These are phyloP conservation scores for Drosophila anomalata DNA, from an alignment of 2,888 invertebrate genomes.

Conservation along the genomic window DNA sequence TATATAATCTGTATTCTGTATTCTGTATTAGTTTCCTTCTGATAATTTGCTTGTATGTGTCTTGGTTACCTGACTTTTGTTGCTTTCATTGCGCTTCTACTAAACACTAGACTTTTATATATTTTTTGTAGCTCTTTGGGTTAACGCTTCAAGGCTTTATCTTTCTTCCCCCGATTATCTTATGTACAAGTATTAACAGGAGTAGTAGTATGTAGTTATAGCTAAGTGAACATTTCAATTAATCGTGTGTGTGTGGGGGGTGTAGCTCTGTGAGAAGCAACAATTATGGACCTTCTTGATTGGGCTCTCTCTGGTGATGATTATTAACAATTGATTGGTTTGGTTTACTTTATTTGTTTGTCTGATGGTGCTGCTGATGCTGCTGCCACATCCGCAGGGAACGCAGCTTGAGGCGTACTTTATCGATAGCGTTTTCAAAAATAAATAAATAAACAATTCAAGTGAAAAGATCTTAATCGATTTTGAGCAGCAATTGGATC, in stretches of 20 bases:
- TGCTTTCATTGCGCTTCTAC: conserved; percentile 54
- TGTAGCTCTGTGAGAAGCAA: neutral
- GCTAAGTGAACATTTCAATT: conserved; percentile 62
- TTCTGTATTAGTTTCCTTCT: conserved; percentile 44
- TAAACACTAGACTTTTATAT: conserved; percentile 40
- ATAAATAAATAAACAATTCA: conserved; percentile 36
- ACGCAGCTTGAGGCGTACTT: conserved; percentile 78
- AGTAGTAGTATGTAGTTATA: conserved; percentile 22
- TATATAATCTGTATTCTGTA: conserved; percentile 49
- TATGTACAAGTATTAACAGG: conserved; percentile 72
- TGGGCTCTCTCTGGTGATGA: conserved; percentile 38
- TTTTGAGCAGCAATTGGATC: conserved; percentile 48
- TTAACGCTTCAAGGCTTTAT: conserved; percentile 48
- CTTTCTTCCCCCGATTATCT: conserved; percentile 19
- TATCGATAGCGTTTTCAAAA: conserved; percentile 18
- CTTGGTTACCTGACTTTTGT: conserved; percentile 65
- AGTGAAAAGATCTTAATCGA: conserved; percentile 21
- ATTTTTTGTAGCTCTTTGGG: conserved; percentile 61
- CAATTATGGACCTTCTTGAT: conserved; percentile 48
- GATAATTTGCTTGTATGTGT: conserved; percentile 51
- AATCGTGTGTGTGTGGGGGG: conserved; percentile 13
- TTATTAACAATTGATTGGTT: conserved; percentile 48
- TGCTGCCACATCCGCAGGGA: conserved; percentile 78
- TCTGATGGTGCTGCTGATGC: conserved; percentile 25
- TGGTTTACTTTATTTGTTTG: conserved; percentile 56